Evolutionary conservation across 2,113 vertebrate species (phyloP).

Genomic region (Mus pahari): DNA sequence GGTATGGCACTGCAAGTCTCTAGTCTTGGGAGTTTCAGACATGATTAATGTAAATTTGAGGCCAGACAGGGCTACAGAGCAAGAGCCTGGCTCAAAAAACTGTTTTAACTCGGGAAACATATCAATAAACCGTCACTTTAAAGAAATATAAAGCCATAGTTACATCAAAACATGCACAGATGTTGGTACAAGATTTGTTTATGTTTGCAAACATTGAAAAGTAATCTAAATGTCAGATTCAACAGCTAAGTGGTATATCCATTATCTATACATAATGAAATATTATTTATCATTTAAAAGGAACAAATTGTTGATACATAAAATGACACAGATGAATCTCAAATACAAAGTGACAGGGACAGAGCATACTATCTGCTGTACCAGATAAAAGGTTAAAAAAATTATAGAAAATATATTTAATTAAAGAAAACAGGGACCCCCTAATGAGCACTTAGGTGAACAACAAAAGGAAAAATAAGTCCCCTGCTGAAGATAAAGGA

Average conservation of each 20-base stretch:
- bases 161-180: neutral
- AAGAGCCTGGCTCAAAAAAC: neutral
- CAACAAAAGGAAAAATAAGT: too few relatives aligned
- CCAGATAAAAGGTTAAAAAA: neutral
- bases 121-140: neutral
- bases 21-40: neutral
- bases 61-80: neutral
- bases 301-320: neutral
- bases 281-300: neutral
- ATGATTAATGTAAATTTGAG: neutral
- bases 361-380: neutral
- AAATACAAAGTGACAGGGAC: neutral
- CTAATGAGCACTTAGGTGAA: neutral
- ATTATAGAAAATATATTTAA: neutral
- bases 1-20: neutral
- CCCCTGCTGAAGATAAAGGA: neutral
- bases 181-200: neutral
- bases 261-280: neutral
- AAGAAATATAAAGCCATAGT: slow-evolving; percentile 46
- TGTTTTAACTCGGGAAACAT: neutral
- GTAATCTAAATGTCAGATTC: neutral
- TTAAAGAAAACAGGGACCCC: neutral
- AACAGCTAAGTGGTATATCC: neutral
- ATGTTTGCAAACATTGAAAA: neutral
- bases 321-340: neutral